phyloP scores from a whole-genome alignment of 2,888 invertebrate species.

The Furcula furcula region DNA sequence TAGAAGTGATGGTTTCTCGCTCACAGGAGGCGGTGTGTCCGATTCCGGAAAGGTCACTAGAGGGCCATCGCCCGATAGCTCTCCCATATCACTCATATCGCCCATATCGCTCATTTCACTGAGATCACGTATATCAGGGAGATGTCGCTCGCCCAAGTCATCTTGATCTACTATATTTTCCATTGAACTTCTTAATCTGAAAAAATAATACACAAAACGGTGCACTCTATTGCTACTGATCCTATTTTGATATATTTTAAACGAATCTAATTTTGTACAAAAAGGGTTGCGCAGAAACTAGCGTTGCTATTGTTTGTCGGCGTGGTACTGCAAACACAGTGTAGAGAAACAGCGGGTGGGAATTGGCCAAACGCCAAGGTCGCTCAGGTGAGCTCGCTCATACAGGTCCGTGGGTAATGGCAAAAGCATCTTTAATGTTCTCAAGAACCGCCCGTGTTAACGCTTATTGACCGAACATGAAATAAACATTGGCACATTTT shows the following conservation, averaged over 20 bases:
- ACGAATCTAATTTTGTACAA: constrained; percentile 20
- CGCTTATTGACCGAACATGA: constrained; percentile 49
- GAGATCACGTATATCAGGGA: constrained; percentile 73
- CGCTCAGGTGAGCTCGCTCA: constrained; percentile 74
- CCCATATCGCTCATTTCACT: constrained; percentile 74
- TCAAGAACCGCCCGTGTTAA: constrained; percentile 39
- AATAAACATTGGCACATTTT: constrained; percentile 43
- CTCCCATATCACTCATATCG: constrained; percentile 75
- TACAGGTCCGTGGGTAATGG: constrained; percentile 49
- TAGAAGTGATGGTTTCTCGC: constrained; percentile 68
- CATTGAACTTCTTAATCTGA: constrained; percentile 86
- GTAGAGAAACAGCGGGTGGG: constrained; percentile 64
- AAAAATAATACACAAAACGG: too few species aligned
- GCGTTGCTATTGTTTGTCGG: constrained; percentile 75
- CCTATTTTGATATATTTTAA: not conserved
- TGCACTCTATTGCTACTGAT: too few species aligned
- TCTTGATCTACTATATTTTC: constrained; percentile 89
- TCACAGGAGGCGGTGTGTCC: constrained; percentile 85
- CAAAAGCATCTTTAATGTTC: constrained; percentile 42
- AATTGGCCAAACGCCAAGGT: constrained; percentile 75
- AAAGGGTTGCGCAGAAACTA: constrained; percentile 48
- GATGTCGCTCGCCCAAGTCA: constrained; percentile 66
- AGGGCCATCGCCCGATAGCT: constrained; percentile 81
- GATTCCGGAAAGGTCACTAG: constrained; percentile 91
- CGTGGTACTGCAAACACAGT: constrained; percentile 70